Base-by-base conservation (phyloP, 2,888 invertebrate species). In the Leucania comma region DNA sequence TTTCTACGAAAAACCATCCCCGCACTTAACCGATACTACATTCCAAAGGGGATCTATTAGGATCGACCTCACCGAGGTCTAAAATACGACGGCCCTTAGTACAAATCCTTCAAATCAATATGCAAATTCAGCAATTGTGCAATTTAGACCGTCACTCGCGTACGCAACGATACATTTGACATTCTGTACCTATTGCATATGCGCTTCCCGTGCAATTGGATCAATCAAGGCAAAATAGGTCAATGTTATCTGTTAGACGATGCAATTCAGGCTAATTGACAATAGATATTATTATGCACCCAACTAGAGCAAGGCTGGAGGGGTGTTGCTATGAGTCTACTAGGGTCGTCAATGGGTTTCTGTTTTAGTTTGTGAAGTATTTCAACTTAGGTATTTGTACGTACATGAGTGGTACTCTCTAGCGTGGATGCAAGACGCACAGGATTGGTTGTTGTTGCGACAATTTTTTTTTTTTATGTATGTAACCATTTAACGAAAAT, bases 151-250 rank as follows among this genome's bases (percentile, higher is more conserved):
- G 22, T 14, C 10, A 29, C 26, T 35, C 6, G 38, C 10, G 35
- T 24, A 24, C 14, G 24, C 20, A 22, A 35, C 5, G 10, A 35
- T 54, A 8, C 3, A 20, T 9, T 51, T 20, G 57, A 32, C 24
- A 72, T 29, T 38, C n/a, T 35, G 59, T 42, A 32, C 32, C 24
- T 48, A 38, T 50, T 75, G 68, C 77, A 76, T 26, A 57, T 32
- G 68, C 68, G n/a, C 6, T 42, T 35, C 69, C 26, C 26, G 32
- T 26, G 20, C 71, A 78, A 50, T 65, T 77, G 29, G 58, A 56
- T 46, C 74, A 80, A 75, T 83, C 64, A 56, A 62, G 1, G 46
- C 42, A 32, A 58, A 53, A 68, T 83, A 67, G 80, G 78, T 82
- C 79, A 77, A 38, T 82, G 79, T 60, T 64, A 77, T 61, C 57